These are phyloP conservation scores for Catamblyrhynchus diadema DNA, from an alignment of 2,797 vertebrate genomes.

Conservation along the genomic window DNA sequence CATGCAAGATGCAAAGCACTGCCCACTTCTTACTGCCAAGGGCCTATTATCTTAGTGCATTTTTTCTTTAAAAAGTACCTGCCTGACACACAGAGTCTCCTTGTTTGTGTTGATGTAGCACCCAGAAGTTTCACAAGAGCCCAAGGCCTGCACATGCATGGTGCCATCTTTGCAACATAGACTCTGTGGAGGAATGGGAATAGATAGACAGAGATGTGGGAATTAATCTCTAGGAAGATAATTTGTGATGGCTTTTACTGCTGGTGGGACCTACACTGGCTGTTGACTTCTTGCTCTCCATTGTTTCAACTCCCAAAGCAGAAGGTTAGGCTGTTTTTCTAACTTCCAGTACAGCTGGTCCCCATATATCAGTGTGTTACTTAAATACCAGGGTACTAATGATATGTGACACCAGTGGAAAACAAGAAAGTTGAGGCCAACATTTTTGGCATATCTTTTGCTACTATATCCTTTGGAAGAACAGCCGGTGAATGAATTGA, in stretches of 20 bases:
- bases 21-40: neutral
- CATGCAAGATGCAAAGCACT: neutral
- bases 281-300: neutral
- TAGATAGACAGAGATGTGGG: neutral
- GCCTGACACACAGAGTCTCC: neutral
- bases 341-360: neutral
- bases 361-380: constrained; percentile 5
- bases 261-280: neutral
- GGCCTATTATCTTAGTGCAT: neutral
- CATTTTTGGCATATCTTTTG: constrained; percentile 22
- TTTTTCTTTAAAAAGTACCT: neutral
- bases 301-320: constrained; percentile 1
- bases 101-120: neutral
- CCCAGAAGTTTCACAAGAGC: neutral
- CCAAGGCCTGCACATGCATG: neutral
- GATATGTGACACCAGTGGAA: constrained; percentile 49
- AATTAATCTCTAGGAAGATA: neutral
- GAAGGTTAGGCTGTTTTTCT: constrained; percentile 11
- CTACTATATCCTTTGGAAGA: neutral
- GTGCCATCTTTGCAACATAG: neutral
- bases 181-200: neutral
- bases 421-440: constrained; percentile 1
- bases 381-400: constrained; percentile 23
- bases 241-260: neutral
- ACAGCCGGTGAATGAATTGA: neutral